Percentiles rank a stretch among this genome's conserved stretches.
Conservation (phyloP, 2,888 invertebrate species). For the Allolobophora icterica region DNA sequence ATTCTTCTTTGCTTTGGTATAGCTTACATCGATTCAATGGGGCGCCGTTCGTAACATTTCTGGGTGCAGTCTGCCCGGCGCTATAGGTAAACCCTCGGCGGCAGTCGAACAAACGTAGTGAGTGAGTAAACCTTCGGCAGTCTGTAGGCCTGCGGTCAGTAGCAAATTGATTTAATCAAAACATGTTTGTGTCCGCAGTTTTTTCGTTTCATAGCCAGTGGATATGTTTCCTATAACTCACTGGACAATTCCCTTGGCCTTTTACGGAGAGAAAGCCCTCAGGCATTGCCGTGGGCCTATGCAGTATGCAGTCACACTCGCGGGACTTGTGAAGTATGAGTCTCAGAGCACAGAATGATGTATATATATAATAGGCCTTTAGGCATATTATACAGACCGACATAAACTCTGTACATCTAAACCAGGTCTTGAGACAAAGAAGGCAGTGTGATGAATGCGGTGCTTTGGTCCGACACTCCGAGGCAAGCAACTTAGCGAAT, state of each 20-base stretch:
- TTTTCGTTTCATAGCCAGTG: neutral
- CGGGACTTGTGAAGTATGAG: neutral
- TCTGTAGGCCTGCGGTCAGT: neutral
- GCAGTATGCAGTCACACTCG: neutral
- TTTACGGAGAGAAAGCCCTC: neutral
- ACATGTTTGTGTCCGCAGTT: neutral
- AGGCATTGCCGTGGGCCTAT: neutral
- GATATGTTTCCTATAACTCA: neutral
- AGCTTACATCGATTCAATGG: neutral
- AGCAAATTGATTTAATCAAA: conserved; percentile 7
- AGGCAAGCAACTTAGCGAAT: conserved; percentile 10
- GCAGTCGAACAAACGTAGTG: neutral
- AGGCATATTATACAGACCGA: neutral
- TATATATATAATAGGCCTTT: neutral
- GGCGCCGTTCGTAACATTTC: too few species aligned
- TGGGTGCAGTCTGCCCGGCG: neutral
- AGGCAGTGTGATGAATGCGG: neutral
- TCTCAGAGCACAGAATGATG: neutral
- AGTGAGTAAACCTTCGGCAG: neutral
- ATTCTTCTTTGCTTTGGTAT: neutral
- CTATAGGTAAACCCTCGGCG: neutral
- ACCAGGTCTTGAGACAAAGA: conserved; percentile 8
- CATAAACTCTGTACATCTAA: conserved; percentile 17
- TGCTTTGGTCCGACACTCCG: neutral
- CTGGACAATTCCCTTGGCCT: neutral